phyloP scores from a whole-genome alignment of 1,140 invertebrate species.

The Papilio glaucus region DNA sequence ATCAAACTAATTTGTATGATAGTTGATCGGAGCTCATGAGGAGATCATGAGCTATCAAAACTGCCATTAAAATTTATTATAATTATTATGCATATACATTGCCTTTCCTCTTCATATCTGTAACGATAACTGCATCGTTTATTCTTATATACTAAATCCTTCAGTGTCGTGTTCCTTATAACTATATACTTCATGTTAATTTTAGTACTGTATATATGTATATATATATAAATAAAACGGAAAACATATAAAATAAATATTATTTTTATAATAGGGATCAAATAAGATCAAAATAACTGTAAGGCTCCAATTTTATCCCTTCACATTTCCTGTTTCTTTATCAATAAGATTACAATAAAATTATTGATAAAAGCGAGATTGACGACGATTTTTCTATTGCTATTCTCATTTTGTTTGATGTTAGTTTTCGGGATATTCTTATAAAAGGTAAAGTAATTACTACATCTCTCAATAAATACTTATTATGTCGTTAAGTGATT shows the following conservation, averaged over 20 bases:
- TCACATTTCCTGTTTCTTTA: neutral
- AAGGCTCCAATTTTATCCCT: neutral
- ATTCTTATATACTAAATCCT: no score
- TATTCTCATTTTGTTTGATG: neutral
- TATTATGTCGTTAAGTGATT: neutral
- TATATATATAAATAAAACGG: no score
- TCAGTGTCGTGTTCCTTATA: no score
- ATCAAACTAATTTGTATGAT: no score
- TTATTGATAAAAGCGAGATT: neutral
- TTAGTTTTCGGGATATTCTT: neutral
- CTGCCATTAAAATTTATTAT: no score
- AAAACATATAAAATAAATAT: neutral
- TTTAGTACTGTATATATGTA: no score
- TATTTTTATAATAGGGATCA: neutral
- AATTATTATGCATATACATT: no score
- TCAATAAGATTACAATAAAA: neutral
- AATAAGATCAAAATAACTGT: neutral
- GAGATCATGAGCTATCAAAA: no score
- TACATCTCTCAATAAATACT: neutral
- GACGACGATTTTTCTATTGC: conserved; percentile 3
- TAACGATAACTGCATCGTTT: no score
- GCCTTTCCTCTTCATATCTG: no score
- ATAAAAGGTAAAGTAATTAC: conserved; percentile 3
- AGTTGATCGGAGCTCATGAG: no score
- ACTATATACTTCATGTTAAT: no score